Evolutionary conservation across 2,888 invertebrate species (phyloP), one percentile per base, ranked within the genome.

Genomic region (Drosophila gaucha): DNA sequence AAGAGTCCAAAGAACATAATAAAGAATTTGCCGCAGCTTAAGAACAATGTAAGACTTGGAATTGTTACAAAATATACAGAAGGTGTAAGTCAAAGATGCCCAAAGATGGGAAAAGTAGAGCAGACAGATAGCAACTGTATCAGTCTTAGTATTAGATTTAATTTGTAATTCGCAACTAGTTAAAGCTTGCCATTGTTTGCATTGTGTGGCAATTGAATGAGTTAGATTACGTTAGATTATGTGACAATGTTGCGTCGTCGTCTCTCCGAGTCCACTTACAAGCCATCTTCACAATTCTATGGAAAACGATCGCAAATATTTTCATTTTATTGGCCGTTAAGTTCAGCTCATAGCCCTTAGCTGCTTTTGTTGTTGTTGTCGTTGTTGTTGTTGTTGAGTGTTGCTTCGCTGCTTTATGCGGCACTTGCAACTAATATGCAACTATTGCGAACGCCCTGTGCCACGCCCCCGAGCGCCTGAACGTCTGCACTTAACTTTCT

Each of bases 341-440:
- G 41, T 22, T 54, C 22, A 50, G 30, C 39, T 39, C 44, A 33
- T 59, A 24, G 24, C 24, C 10, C 3, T 16, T 31, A 31, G 14
- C 2, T 14, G 14, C 12, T 31, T 1, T 41, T 43, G 41, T 24
- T 26, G 43, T 5, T n/a, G 4, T 30, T 41, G 14, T 24, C 24
- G 44, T 31, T 54, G 30, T 36, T 36, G 36, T 31, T 38, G 30
- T 24, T 36, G 36, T 31, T 38, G 30, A 18, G 39, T 54, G n/a
- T 55, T 38, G 41, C 46, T 55, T 38, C 20, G 39, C 31, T 20
- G 36, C 49, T 55, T 74, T 69, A 59, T 68, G 74, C 59, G 56
- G 57, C 60, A 64, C 54, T 67, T 72, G 74, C 67, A 74, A 75
- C 74, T 74, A 74, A 74, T 72, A 75, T 74, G 76, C 76, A 74